Evolutionary conservation across 2,888 invertebrate genomes (phyloP), one percentile per base, ranked within the genome.

Genomic region (Eurois occulta): DNA sequence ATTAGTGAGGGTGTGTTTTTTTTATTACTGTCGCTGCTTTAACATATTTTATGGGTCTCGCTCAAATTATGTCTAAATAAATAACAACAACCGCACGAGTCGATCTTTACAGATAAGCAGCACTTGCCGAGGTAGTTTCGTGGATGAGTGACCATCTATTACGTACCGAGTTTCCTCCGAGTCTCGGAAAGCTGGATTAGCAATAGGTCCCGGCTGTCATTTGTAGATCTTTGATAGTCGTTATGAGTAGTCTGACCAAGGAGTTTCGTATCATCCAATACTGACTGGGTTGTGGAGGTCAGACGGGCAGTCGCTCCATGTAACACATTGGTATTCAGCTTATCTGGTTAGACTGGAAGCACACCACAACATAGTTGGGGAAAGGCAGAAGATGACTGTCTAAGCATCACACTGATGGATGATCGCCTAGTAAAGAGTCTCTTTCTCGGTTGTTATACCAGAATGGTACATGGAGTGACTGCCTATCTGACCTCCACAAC

Each of bases 1-100:
- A 72, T 72, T 84, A 10, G 35, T 43, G 80, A 75, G 68, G 83
- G 52, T 58, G 28, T n/a, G 32, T 68, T 52, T 52, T 52, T 72
- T 81, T 55, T 41, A 35, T 58, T 5, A 62, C 11, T 43, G 75
- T 60, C 43, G 38, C 55, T 46, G n/a, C 7, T 41, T 35, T 2
- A 58, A 28, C 28, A 16, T 7, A 16, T 16, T 16, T 28, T 58
- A 16, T 16, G 16, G 6, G 18, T 60, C 32, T 60, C 8, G 8
- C 28, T 28, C 1, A 32, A 58, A 58, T 4, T n/a, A n/a, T 4
- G 0, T n/a, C n/a, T 13, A 52, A 3, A 52, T n/a, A n/a, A 11
- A n/a, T 55, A n/a, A 55, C 13, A 55, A 52, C 52, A 24, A 3
- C 8, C 52, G 24, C 10, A 10, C 16, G 16, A 6, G 16, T 16